Base-by-base conservation (phyloP, 2,797 vertebrate genomes). In the Catostomus latipinnis region DNA sequence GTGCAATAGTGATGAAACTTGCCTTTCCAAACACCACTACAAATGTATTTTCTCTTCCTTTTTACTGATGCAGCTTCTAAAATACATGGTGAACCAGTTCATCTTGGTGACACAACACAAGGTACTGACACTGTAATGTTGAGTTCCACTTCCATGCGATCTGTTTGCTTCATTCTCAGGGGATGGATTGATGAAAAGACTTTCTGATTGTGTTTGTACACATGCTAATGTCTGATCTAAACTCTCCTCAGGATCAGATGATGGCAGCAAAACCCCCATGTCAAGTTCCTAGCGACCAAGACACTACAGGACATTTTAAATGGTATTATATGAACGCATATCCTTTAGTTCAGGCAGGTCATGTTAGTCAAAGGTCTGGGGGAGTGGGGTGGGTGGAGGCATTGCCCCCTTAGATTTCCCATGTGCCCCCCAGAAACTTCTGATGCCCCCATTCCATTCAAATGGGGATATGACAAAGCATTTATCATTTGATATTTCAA, bases 21-120 rank as follows among this genome's bases (percentile, higher is more conserved):
- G 53, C 53, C 6, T 34, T 34, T 2, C 1, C 34, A 34, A 34
- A 34, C 34, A 34, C 2, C 34, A 34, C 34, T 4, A 34, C 34
- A 34, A 34, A 34, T 34, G 34, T 34, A 34, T 34, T 34, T 34
- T 34, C 34, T 45, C 16, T 81, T 49, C 50, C 0, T 85, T 58
- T 73, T 79, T 18, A 60, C 76, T 91, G 90, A 6, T 1, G 14
- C 50, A 4, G 54, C 80, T 71, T 54, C 77, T 53, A 58, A 80
- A 45, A 48, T 60, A 57, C 52, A 72, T 1, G 86, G 86, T 34
- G 34, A 34, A 34, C 34, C 34, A 34, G 34, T 34, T 72, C 76
- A 83, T 66, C 6, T 68, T 45, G 87, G 89, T 34, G 85, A 90
- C 76, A 82, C 83, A 76, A 84, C 75, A 76, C 65, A 82, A 43